phyloP scores from a whole-genome alignment of 2,888 invertebrate genomes.

The Agonopterix arenella region DNA sequence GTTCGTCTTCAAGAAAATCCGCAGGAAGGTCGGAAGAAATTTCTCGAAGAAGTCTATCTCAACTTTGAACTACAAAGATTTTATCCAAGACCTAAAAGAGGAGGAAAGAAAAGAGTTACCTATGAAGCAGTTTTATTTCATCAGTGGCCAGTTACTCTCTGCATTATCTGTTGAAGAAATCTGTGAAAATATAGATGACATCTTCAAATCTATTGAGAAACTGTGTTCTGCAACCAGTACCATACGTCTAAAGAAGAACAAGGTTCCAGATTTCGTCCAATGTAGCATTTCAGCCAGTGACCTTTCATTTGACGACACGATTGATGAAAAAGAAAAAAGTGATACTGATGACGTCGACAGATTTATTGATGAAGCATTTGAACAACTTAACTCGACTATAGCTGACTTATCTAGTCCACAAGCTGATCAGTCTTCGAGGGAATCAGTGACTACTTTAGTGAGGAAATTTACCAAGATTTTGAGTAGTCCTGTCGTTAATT shows the following conservation, averaged over 20 bases:
- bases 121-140: constrained; percentile 38
- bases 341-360: constrained; percentile 43
- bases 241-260: constrained; percentile 36
- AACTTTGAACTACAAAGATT: constrained; percentile 46
- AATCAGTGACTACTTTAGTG: constrained; percentile 57
- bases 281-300: constrained; percentile 54
- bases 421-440: constrained; percentile 30
- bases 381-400: constrained; percentile 41
- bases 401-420: constrained; percentile 23
- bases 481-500: constrained; percentile 36
- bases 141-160: constrained; percentile 52
- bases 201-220: constrained; percentile 62
- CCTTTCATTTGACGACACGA: constrained; percentile 57
- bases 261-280: constrained; percentile 43
- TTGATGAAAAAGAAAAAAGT: constrained; percentile 22
- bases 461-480: constrained; percentile 50
- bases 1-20: constrained; percentile 47
- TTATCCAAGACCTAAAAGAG: constrained; percentile 40
- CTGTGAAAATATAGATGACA: constrained; percentile 53
- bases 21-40: constrained; percentile 39
- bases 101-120: constrained; percentile 24
- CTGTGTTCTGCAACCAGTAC: constrained; percentile 40
- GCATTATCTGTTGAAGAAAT: constrained; percentile 57
- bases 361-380: constrained; percentile 61
- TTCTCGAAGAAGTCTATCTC: constrained; percentile 36